Base-by-base conservation (phyloP, 2,797 vertebrate genomes). In the Stomatorhinus walkeri region DNA sequence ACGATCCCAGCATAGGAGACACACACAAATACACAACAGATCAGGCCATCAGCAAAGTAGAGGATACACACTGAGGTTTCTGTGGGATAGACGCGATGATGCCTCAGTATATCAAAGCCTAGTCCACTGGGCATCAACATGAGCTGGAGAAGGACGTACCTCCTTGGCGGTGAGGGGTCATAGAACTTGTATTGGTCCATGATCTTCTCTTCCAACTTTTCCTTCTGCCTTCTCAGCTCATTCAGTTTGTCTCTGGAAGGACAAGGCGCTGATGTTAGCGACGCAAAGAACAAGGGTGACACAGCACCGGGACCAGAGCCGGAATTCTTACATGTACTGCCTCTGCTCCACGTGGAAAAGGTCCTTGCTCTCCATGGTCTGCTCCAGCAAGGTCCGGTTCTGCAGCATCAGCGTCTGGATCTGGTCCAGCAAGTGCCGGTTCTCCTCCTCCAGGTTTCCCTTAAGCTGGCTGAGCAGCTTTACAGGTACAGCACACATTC, bases 181-280 rank as follows among this genome's bases (percentile, higher is more conserved):
- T 99, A 98, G 92, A 99, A 99, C 92, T 99, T 99, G 92, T 99
- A 99, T 89, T 99, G 98, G 94, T 99, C 98, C 98, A 99, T 99
- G 91, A 99, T 99, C 95, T 99, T 99, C 94, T 99, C 98, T 94
- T 99, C 98, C 90, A 99, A 93, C 92, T 99, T 99, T 94, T 99
- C 98, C 92, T 99, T 99, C 93, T 99, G 98, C 89, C 98, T 95
- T 93, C 98, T 96, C 90, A 99, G 94, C 92, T 99, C 98, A 90
- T 99, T 99, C 81, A 99, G 94, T 79, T 99, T 99, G 95, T 99
- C 98, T 93, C 98, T 99, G 92, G 68, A 90, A 0, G 64, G 76
- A 46, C 8, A 14, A 83, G 24, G 64, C 1, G 3, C 6, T 32
- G 68, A 28, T 52, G 14, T 36, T 4, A 52, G 22, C 76, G 3